phyloP scores from a whole-genome alignment of 2,888 invertebrate species.

The Scaptomyza cyrtandrae region DNA sequence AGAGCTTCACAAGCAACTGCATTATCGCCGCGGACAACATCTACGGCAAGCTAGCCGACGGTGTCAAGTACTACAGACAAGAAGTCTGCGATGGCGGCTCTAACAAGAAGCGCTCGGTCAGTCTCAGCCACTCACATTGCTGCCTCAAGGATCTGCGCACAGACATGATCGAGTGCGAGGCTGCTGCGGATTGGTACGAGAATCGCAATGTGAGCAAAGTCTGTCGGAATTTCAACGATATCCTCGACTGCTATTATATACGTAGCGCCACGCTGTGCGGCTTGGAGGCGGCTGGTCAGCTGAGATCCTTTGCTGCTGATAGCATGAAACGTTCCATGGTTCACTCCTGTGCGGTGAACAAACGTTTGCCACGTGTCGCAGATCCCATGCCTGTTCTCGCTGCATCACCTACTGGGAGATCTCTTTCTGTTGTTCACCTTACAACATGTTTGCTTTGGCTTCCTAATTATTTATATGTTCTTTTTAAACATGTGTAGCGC shows the following conservation, averaged over 20 bases:
- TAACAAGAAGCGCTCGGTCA: slow-evolving; percentile 61
- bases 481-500: not conserved
- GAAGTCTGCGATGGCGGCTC: slow-evolving; percentile 82
- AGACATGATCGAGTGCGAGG: slow-evolving; percentile 86
- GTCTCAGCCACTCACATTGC: slow-evolving; percentile 79
- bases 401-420: not conserved
- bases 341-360: slow-evolving; percentile 66
- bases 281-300: slow-evolving; percentile 83
- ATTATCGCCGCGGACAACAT: slow-evolving; percentile 84
- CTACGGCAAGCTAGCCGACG: slow-evolving; percentile 85
- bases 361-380: slow-evolving; percentile 72
- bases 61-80: slow-evolving; percentile 84
- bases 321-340: slow-evolving; percentile 63
- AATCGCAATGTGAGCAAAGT: slow-evolving; percentile 82
- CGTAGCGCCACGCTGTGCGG: slow-evolving; percentile 86
- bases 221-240: slow-evolving; percentile 85
- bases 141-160: slow-evolving; percentile 85
- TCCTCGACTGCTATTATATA: slow-evolving; percentile 86
- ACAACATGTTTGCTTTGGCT: slow-evolving; percentile 13
- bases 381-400: slow-evolving; percentile 75
- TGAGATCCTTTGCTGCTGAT: slow-evolving; percentile 78
- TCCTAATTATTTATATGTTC: slow-evolving; percentile 4
- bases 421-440: not conserved
- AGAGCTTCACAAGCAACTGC: slow-evolving; percentile 83
- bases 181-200: slow-evolving; percentile 86